These are phyloP conservation scores for Bufo gargarizans DNA, from an alignment of 2,113 vertebrate species.

Conservation along the genomic window DNA sequence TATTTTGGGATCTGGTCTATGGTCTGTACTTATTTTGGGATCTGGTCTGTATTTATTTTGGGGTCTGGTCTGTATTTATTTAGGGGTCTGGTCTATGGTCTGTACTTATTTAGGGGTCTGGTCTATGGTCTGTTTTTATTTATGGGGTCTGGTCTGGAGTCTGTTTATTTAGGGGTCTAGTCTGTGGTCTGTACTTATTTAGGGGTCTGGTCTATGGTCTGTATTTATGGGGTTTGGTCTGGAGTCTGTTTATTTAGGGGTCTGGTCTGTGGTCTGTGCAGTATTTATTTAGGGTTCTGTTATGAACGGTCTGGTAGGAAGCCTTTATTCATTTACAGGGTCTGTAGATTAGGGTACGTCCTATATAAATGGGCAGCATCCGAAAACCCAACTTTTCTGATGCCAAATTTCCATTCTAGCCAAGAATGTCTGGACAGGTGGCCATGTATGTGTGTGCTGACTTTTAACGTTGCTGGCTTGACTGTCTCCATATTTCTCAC, in stretches of 20 bases:
- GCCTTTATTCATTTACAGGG: background rate
- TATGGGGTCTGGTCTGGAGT: background rate
- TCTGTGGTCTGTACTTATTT: background rate
- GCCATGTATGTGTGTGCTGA: too few relatives aligned
- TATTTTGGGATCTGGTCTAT: background rate
- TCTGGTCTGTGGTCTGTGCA: background rate
- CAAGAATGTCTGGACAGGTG: too few relatives aligned
- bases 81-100: background rate
- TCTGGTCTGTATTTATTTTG: too few relatives aligned
- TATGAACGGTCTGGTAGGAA: too few relatives aligned
- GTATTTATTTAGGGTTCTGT: background rate
- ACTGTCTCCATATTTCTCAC: too few relatives aligned
- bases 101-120: background rate
- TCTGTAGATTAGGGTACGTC: background rate
- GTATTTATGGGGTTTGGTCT: background rate
- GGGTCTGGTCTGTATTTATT: background rate
- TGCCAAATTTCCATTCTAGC: too few relatives aligned
- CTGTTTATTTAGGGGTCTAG: background rate
- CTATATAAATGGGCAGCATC: too few relatives aligned
- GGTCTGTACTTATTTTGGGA: background rate
- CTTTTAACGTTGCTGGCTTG: too few relatives aligned
- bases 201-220: background rate
- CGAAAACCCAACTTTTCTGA: too few relatives aligned
- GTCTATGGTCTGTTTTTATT: background rate
- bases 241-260: background rate